Conservation (phyloP, 64 coral and sea anemone species). For the Dendrophyllia cribrosa region DNA sequence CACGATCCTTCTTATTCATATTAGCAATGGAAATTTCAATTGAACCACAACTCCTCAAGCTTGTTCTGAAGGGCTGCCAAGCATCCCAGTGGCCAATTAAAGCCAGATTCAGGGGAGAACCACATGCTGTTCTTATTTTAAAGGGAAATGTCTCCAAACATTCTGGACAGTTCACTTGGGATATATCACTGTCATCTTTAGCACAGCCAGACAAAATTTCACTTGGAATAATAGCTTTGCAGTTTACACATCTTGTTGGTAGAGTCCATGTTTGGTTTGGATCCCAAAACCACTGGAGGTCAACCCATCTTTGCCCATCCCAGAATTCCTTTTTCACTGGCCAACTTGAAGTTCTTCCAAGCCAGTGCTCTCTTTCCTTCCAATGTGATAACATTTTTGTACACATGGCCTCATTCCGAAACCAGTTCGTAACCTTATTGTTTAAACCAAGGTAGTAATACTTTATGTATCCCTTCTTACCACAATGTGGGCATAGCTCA, state of each 20-base stretch:
- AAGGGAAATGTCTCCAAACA: slow-evolving; percentile 15
- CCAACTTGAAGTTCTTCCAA: slow-evolving; percentile 52
- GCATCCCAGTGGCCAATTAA: slow-evolving; percentile 74
- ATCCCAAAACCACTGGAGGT: slow-evolving; percentile 78
- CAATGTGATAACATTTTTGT: slow-evolving; percentile 59
- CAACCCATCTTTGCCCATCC: slow-evolving; percentile 26
- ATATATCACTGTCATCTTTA: background rate
- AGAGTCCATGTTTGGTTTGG: slow-evolving; percentile 63
- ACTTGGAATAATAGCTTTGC: slow-evolving; percentile 16
- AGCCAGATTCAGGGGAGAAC: slow-evolving; percentile 70
- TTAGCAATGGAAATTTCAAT: slow-evolving; percentile 77
- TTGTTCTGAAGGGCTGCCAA: slow-evolving; percentile 74
- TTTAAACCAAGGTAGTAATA: slow-evolving; percentile 89
- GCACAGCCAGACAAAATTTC: background rate
- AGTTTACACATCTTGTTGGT: slow-evolving; percentile 48
- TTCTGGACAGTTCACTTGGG: background rate
- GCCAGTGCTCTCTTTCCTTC: slow-evolving; percentile 65
- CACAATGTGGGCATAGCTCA: slow-evolving; percentile 71
- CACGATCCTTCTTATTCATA: slow-evolving; percentile 63
- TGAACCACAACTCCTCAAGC: slow-evolving; percentile 77
- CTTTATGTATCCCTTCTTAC: slow-evolving; percentile 46
- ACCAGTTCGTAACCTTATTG: slow-evolving; percentile 77
- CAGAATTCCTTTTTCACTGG: slow-evolving; percentile 63
- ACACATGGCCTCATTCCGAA: slow-evolving; percentile 51
- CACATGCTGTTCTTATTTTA: slow-evolving; percentile 8